Percentiles rank a stretch among this genome's conserved stretches.
These are phyloP conservation scores for Schizaphis graminum DNA, from an alignment of 2,888 invertebrate species.

Conservation along the genomic window DNA sequence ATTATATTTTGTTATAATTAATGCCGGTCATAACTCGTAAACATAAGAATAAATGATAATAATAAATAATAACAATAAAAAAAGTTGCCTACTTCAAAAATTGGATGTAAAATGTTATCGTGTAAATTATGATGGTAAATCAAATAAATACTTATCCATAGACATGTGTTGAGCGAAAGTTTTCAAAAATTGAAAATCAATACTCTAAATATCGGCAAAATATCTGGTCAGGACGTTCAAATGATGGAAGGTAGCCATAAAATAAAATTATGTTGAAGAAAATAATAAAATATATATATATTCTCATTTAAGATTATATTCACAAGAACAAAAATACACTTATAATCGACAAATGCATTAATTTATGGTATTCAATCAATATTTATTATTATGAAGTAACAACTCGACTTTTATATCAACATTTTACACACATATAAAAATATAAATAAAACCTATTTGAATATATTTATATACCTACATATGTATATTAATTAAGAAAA, in stretches of 20 bases:
- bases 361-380: background rate
- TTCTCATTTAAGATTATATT: background rate
- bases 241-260: slow-evolving; percentile 5
- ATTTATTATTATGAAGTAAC: background rate
- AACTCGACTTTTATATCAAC: background rate
- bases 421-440: background rate
- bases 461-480: background rate
- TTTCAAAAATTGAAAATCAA: slow-evolving; percentile 23
- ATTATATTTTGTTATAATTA: background rate
- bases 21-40: background rate
- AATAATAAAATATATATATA: background rate
- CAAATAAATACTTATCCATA: background rate
- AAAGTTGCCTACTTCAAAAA: background rate
- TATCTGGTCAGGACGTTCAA: slow-evolving; percentile 1
- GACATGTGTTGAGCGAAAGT: background rate
- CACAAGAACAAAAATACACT: background rate
- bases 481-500: too few relatives aligned
- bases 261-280: background rate
- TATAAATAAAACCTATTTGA: background rate
- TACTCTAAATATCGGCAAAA: slow-evolving; percentile 20
- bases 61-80: background rate
- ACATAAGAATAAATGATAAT: background rate
- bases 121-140: slow-evolving; percentile 15
- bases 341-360: background rate
- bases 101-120: background rate